These are phyloP conservation scores for Macropodus opercularis DNA, from an alignment of 2,797 vertebrate species.

Conservation along the genomic window DNA sequence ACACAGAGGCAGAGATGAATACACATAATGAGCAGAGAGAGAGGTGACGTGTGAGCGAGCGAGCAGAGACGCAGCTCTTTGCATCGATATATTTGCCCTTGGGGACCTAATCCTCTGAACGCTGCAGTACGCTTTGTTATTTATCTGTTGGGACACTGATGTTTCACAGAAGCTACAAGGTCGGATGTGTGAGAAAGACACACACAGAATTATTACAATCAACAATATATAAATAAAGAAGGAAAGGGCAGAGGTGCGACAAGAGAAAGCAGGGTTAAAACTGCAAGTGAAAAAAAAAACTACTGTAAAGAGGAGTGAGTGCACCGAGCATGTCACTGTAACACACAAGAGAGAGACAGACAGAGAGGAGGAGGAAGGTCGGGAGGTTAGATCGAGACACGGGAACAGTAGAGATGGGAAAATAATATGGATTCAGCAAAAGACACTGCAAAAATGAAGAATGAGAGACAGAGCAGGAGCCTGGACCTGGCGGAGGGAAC, in stretches of 20 bases:
- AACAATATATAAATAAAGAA: slow-evolving; percentile 26
- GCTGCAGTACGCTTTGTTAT: slow-evolving; percentile 64
- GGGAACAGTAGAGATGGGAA: background rate
- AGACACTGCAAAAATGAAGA: background rate
- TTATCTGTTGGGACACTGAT: slow-evolving; percentile 67
- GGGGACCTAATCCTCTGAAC: slow-evolving; percentile 60
- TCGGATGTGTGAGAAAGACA: slow-evolving; percentile 14
- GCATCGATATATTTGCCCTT: slow-evolving; percentile 54
- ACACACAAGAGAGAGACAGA: slow-evolving; percentile 1
- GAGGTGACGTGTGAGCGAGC: slow-evolving; percentile 12
- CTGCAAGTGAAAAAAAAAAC: slow-evolving; percentile 20
- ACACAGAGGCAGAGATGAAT: slow-evolving; percentile 17
- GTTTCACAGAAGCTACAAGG: slow-evolving; percentile 63
- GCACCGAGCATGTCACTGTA: background rate
- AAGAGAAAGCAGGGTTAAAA: slow-evolving; percentile 33
- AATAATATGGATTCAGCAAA: slow-evolving; percentile 1
- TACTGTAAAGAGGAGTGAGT: slow-evolving; percentile 8
- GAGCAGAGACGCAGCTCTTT: slow-evolving; percentile 42
- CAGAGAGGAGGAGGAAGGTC: background rate
- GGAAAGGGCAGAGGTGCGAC: slow-evolving; percentile 6
- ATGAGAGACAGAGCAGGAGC: background rate
- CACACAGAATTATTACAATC: background rate
- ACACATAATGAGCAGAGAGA: slow-evolving; percentile 9
- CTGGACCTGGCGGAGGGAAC: too few species aligned
- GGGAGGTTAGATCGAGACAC: background rate